Evolutionary conservation across 2,113 vertebrate species (phyloP), one percentile per base, ranked within the genome.

Genomic region (Polypterus bichir): DNA sequence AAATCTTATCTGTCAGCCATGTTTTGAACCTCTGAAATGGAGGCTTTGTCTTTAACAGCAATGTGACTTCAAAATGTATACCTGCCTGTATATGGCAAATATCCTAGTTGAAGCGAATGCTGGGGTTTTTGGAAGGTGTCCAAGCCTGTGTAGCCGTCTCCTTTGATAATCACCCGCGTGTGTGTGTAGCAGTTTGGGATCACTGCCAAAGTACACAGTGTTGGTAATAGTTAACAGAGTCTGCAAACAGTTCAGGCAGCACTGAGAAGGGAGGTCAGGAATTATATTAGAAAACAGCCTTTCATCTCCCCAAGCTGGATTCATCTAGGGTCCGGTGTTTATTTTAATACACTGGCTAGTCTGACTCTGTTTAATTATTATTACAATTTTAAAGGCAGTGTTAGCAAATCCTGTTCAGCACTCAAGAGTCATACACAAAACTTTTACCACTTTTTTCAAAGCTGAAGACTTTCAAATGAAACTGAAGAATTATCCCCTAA

Each of bases 171-270:
- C 69, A 73, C 68, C 78, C 77, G 73, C 76, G 79, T 84, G 81
- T 81, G 27, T 27, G 81, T 84, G 80, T 78, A 85, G 82, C 79
- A 82, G 78, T 46, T 49, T 61, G 86, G 86, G 81, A 74, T 72
- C 64, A 57, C 61, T 68, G 83, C 85, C 85, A 87, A 83, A 77
- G 75, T 77, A 84, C 80, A 86, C 83, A 85, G 72, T 59, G 67
- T 73, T 73, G 81, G 71, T 87, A 87, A 87, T 86, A 80, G 79
- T 87, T 87, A 87, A 87, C 83, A 73, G 80, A 79, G 77, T 79
- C 76, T 75, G 76, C 76, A 85, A 85, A 87, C 76, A 87, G 72
- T 77, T 69, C 67, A 74, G 77, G 52, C 62, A 66, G 57, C 62
- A n/a, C 46, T 3, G 49, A 71, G 67, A 77, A 83, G 84, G 77